Evolutionary conservation across 2,113 vertebrate species (phyloP), one percentile per base, ranked within the genome.

Genomic region (Macheiramphus alcinus): DNA sequence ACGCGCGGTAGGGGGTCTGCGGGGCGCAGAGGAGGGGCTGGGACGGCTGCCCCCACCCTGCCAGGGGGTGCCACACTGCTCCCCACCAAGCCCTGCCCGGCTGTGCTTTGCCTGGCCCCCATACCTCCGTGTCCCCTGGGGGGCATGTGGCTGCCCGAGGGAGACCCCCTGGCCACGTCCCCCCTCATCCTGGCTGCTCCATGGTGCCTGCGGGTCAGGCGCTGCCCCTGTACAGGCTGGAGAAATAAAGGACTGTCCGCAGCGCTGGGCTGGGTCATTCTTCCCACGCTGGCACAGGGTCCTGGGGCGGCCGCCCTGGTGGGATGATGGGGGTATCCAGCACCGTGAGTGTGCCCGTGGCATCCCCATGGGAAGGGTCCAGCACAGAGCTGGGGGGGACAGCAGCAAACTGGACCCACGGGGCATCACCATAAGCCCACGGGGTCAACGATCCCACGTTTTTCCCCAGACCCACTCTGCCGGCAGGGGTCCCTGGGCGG

Each of bases 1-100:
- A 8, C 2, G 0, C 3, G 0, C 1, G 0, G 36, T 7, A 34
- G 19, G 25, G 31, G n/a, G n/a, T 27, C 14, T 19, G 11, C 2
- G 11, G 36, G 31, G 40, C 2, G 3, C 34, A 27, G 47, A 17
- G 7, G 43, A 27, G 55, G 29, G 6, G 16, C 20, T 6, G 10
- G 36, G 8, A 19, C 7, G 6, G 27, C n/a, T 17, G 8, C 40
- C 23, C 8, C 8, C 45, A 36, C 34, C 67, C 34, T 11, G 10
- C 31, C 21, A 4, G 58, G 31, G 27, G n/a, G 50, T 45, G 26
- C 47, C 3, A 1, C 6, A 3, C 26, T 32, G 52, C 12, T 36
- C 13, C 29, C 43, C n/a, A 20, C 52, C 21, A 10, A 50, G 18
- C 47, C 9, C 34, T 53, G 20, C 26, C 20, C 3, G 7, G 32